Evolutionary conservation across 2,113 vertebrate genomes (phyloP), one percentile per base, ranked within the genome.

Genomic region (Brienomyrus longianalis): DNA sequence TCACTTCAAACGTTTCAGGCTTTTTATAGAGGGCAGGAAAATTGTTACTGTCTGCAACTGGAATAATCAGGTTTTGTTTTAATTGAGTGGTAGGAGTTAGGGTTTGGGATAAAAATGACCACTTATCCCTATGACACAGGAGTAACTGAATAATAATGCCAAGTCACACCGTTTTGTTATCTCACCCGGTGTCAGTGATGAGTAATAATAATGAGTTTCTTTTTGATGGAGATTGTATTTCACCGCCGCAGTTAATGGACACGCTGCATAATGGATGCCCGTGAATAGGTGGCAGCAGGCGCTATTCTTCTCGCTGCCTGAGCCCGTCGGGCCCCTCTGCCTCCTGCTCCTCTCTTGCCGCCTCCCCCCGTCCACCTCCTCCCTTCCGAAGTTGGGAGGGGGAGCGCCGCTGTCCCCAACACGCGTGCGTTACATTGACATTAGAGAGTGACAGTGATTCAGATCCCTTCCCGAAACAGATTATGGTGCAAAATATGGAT

Each of bases 161-260:
- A 19, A 88, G 87, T 88, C 87, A 88, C 87, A 43, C 15, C 56
- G 87, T 62, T 62, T 62, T 66, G 52, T 62, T 88, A 45, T 62
- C 54, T 62, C 54, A 52, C 35, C 87, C 56, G 19, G 54, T 88
- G 87, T 88, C 87, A 88, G 56, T 88, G 87, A 62, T 88, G 87
- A 88, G 31, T 88, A 88, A 88, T 66, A 88, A 88, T 66, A 66
- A 59, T 88, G 85, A 87, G 35, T 47, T 45, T 66, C 19, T 66
- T 88, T 88, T 62, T 62, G 56, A 88, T 88, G 56, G 87, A 66
- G 87, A 88, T 88, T 66, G 87, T 88, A 62, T 88, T 88, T 88
- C 87, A 88, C 17, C 11, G 56, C 87, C 15, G 54, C 87, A 45
- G 87, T 88, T 88, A 59, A 88, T 88, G 87, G 87, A 62, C 35